Percentiles rank a stretch among this genome's conserved stretches.
Conservation (phyloP, 2,888 invertebrate genomes). For the Rotaria socialis region DNA sequence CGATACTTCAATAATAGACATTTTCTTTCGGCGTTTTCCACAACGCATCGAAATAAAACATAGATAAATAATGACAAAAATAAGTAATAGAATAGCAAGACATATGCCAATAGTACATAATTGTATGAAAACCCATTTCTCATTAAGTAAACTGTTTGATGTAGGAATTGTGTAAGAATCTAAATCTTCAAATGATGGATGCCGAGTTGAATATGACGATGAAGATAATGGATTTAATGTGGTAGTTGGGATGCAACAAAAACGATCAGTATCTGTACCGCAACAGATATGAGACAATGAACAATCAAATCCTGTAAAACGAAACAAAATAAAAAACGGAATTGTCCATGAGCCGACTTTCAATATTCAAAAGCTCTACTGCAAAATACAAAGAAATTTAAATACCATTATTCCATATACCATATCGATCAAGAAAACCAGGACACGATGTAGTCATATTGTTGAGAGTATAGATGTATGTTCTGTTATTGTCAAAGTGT, state of each 20-base stretch:
- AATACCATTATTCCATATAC: constrained; percentile 14
- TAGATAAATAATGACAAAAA: not conserved
- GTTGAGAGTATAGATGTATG: not conserved
- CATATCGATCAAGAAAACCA: constrained; percentile 13
- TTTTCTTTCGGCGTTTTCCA: not conserved
- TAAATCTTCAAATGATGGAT: not conserved
- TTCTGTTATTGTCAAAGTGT: not conserved
- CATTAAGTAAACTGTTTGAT: not conserved
- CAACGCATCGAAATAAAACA: not conserved
- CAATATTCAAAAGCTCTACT: no score
- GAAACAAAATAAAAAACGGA: not conserved
- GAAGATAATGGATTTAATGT: not conserved
- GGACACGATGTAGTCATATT: not conserved
- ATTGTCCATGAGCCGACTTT: no score
- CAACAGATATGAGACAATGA: constrained; percentile 12
- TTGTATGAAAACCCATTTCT: constrained; percentile 3
- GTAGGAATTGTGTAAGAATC: not conserved
- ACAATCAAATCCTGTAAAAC: not conserved
- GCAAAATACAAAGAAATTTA: not conserved
- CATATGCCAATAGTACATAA: not conserved
- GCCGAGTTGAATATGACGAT: not conserved
- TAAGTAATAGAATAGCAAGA: not conserved
- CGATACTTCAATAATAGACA: not conserved
- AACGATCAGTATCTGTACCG: not conserved
- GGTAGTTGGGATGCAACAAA: not conserved